These are phyloP conservation scores for Ormyrus nitidulus DNA, from an alignment of 2,888 invertebrate genomes.

Conservation along the genomic window DNA sequence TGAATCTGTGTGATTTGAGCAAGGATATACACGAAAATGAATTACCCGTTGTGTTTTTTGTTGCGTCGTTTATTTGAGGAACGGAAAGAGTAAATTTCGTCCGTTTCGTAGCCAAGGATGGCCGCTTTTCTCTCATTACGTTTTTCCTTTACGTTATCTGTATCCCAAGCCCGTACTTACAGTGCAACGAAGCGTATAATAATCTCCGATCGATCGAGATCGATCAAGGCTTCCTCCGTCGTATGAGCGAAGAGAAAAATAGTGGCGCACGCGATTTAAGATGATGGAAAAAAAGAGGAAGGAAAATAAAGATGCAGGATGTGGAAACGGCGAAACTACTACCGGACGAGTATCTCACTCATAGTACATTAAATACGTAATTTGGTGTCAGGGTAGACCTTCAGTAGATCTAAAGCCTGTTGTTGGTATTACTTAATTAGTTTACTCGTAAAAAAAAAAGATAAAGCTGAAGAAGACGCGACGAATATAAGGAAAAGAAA, in stretches of 20 bases:
- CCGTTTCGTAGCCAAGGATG: constrained; percentile 19
- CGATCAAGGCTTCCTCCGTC: constrained; percentile 39
- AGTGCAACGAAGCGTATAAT: constrained; percentile 53
- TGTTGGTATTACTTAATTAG: constrained; percentile 73
- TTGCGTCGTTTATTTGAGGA: constrained; percentile 29
- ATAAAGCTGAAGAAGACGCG: constrained; percentile 33
- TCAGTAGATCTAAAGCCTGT: constrained; percentile 73
- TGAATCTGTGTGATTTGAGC: constrained; percentile 25
- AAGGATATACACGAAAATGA: constrained; percentile 23
- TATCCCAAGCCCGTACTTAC: constrained; percentile 47
- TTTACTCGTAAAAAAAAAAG: constrained; percentile 50
- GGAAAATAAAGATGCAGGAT: constrained; percentile 44
- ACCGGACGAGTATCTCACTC: constrained; percentile 79
- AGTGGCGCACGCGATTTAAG: constrained; percentile 29
- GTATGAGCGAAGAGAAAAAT: constrained; percentile 20
- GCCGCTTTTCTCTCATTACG: constrained; percentile 27
- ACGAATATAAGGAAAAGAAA: constrained; percentile 43
- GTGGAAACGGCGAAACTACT: constrained; percentile 57
- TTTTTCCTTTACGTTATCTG: constrained; percentile 23
- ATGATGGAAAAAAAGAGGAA: constrained; percentile 1
- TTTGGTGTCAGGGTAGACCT: constrained; percentile 89
- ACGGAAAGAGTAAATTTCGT: constrained; percentile 39
- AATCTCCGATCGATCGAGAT: constrained; percentile 36
- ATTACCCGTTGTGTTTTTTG: constrained; percentile 46
- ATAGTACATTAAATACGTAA: constrained; percentile 90